Base-by-base conservation (phyloP, 2,797 vertebrate genomes). In the Pipistrellus pygmaeus region DNA sequence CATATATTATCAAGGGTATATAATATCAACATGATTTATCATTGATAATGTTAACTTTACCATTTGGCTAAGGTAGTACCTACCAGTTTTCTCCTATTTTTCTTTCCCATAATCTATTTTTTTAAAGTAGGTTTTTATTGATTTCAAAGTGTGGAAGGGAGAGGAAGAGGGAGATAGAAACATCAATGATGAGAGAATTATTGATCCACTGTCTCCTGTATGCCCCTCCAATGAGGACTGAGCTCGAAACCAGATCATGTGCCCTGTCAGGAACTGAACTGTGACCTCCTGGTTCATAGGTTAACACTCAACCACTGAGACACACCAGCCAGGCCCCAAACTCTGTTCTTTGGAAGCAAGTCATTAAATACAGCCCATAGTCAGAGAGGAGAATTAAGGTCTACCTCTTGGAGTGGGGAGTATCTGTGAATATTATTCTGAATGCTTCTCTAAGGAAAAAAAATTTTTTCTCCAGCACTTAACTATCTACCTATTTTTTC, bases 271-370 rank as follows among this genome's bases (percentile, higher is more conserved):
- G 25, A 62, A 62, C 27, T 11, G 12, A 62, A 62, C 57, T 62
- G 25, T 62, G 25, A 62, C 11, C 25, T 62, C 25, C 12, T 62
- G 57, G 25, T 62, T 62, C 5, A 6, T 62, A 62, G 25, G 57
- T 62, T 30, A 62, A 60, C 25, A 27, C 57, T 62, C 25, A 62
- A 14, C 57, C 25, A 30, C 25, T 62, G 25, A 62, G 25, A 25
- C 57, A 62, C 25, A 30, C 57, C 57, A 30, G 57, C 57, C 57
- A 62, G 11, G 57, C 57, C 73, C 44, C 17, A 75, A 53, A 53
- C 8, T 86, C 69, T 64, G 4, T 89, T 89, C n/a, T 78, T 83
- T 93, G 23, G 80, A 95, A 93, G 20, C 27, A 88, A 86, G 75
- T 88, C 69, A 12, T 20, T 64, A 71, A 66, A 66, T 55, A 35